These are phyloP conservation scores for Protophormia terraenovae DNA, from an alignment of 2,888 invertebrate species.

Conservation along the genomic window DNA sequence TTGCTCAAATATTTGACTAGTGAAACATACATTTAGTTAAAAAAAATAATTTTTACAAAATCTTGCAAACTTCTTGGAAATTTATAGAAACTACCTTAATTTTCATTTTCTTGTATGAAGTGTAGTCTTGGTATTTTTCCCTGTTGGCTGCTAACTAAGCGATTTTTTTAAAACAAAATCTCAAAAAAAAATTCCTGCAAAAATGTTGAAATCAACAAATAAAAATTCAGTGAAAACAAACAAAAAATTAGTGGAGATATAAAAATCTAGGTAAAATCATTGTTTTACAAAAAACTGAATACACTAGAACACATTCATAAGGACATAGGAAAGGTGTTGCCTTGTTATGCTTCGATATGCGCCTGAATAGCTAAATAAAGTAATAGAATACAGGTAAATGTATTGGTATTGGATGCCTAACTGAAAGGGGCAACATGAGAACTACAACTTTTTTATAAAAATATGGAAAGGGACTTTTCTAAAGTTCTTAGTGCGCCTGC, in stretches of 20 bases:
- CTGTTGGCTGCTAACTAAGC: conserved; percentile 62
- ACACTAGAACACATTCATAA: not conserved
- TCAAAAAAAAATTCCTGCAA: not conserved
- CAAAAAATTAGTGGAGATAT: conserved; percentile 45
- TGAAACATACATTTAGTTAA: no score
- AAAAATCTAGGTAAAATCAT: not conserved
- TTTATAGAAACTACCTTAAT: conserved; percentile 9
- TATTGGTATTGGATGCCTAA: not conserved
- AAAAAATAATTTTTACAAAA: not conserved
- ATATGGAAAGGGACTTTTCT: conserved; percentile 9
- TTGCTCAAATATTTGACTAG: no score
- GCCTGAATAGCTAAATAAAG: not conserved
- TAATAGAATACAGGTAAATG: not conserved
- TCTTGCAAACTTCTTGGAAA: not conserved
- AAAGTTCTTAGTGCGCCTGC: conserved; percentile 50
- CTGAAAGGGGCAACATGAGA: not conserved
- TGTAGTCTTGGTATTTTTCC: conserved; percentile 33
- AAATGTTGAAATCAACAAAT: conserved; percentile 52
- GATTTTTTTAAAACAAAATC: conserved; percentile 21
- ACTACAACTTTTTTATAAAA: no score
- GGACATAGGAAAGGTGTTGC: not conserved
- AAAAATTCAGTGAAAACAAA: conserved; percentile 46
- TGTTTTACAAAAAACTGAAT: not conserved
- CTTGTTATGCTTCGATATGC: not conserved
- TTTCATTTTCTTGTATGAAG: not conserved